Conservation (phyloP, 2,797 vertebrate genomes). For the Melanotaenia boesemani region DNA sequence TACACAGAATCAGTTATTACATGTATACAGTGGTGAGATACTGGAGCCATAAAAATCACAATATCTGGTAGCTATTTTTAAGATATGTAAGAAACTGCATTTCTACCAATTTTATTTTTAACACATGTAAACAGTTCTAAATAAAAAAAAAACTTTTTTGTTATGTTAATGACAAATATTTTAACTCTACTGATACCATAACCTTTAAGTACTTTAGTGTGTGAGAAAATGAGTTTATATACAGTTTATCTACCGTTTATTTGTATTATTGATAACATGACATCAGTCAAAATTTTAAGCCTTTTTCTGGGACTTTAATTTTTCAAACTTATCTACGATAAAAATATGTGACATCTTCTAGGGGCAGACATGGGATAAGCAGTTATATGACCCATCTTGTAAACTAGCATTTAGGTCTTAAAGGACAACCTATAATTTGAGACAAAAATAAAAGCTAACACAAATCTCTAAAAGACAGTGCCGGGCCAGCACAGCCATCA, state of each 20-base stretch:
- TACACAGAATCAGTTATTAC: constrained; percentile 4
- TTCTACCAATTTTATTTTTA: not conserved
- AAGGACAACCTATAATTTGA: constrained; percentile 62
- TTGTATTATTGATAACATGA: not conserved
- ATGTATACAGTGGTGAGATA: constrained; percentile 11
- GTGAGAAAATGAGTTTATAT: not conserved
- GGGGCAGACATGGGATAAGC: constrained; percentile 41
- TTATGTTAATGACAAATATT: not conserved
- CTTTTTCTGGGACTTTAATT: not conserved
- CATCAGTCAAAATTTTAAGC: not conserved
- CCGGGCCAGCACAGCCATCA: constrained; percentile 23
- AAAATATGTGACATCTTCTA: constrained; percentile 40
- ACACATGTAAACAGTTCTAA: not conserved
- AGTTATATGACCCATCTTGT: constrained; percentile 22
- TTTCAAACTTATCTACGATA: not conserved
- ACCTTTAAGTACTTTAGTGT: not conserved
- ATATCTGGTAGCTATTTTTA: constrained; percentile 15
- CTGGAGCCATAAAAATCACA: constrained; percentile 1
- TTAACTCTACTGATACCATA: not conserved
- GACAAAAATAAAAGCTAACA: constrained; percentile 63
- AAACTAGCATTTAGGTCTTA: constrained; percentile 36
- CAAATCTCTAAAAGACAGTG: constrained; percentile 52
- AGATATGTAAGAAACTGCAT: not conserved
- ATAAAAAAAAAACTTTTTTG: not conserved
- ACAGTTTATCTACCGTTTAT: not conserved